phyloP scores from a whole-genome alignment of 2,888 invertebrate species.

The Coleophora deauratella region DNA sequence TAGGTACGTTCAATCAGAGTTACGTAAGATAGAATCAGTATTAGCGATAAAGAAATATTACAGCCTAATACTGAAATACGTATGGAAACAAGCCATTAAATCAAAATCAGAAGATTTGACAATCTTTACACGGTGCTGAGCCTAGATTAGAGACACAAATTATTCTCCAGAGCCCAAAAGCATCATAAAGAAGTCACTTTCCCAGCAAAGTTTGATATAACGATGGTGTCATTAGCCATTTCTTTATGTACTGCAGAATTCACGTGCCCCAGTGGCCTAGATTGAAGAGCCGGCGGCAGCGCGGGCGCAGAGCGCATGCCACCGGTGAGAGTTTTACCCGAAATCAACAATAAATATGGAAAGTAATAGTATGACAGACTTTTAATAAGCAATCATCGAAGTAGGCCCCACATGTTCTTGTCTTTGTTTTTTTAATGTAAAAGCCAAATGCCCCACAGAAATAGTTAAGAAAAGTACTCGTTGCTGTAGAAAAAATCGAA shows the following conservation, averaged over 20 bases:
- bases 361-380: constrained; percentile 42
- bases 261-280: constrained; percentile 46
- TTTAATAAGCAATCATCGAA: constrained; percentile 32
- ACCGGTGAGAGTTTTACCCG: constrained; percentile 46
- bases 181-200: too few relatives aligned
- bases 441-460: constrained; percentile 5
- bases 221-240: constrained; percentile 25
- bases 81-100: too few relatives aligned
- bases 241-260: constrained; percentile 26
- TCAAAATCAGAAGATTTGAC: too few relatives aligned
- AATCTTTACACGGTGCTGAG: too few relatives aligned
- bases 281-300: constrained; percentile 17
- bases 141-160: too few relatives aligned
- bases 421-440: constrained; percentile 18
- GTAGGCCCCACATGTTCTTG: constrained; percentile 23
- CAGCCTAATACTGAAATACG: too few relatives aligned
- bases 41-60: too few relatives aligned
- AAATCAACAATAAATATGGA: constrained; percentile 53
- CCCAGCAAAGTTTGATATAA: too few relatives aligned
- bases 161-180: too few relatives aligned
- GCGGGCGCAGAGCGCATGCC: constrained; percentile 25
- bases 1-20: not conserved
- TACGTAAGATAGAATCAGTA: too few relatives aligned
- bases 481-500: not conserved
- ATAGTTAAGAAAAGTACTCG: not conserved